phyloP scores from a whole-genome alignment of 2,797 vertebrate genomes.

The Chelmon rostratus region DNA sequence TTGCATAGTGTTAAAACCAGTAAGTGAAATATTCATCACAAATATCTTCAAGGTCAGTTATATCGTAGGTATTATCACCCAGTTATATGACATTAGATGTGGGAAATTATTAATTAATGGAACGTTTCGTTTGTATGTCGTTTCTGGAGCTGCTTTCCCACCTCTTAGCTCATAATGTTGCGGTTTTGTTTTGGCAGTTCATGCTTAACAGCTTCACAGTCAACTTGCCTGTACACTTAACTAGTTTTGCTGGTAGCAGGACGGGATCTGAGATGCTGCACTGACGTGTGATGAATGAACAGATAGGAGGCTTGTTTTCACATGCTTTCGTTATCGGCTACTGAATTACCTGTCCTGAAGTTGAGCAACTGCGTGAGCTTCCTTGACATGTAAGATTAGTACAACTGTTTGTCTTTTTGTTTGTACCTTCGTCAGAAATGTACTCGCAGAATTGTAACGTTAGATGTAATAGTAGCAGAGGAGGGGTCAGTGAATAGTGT shows the following conservation, averaged over 20 bases:
- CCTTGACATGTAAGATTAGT: background rate
- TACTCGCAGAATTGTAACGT: constrained; percentile 38
- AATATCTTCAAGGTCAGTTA: too few relatives aligned
- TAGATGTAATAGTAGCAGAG: constrained; percentile 16
- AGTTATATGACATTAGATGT: too few relatives aligned
- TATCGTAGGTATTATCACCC: too few relatives aligned
- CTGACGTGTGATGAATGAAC: constrained; percentile 5
- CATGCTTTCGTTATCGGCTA: constrained; percentile 33
- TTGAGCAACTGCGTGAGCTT: background rate
- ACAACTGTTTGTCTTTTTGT: background rate
- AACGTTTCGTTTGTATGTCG: too few relatives aligned
- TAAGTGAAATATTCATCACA: too few relatives aligned
- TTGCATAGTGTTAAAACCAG: too few relatives aligned
- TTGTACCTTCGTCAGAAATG: constrained; percentile 30
- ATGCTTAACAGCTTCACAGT: background rate
- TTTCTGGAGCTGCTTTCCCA: too few relatives aligned
- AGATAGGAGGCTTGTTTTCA: constrained; percentile 44
- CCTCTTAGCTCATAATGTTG: background rate
- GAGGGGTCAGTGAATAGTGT: background rate
- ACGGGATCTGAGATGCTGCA: background rate
- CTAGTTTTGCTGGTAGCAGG: constrained; percentile 31
- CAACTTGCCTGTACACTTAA: constrained; percentile 7
- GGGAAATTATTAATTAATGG: too few relatives aligned
- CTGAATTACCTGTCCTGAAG: background rate
- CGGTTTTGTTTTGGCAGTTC: background rate